Conservation (phyloP, 1,140 invertebrate species). For the Drosophila littoralis region DNA sequence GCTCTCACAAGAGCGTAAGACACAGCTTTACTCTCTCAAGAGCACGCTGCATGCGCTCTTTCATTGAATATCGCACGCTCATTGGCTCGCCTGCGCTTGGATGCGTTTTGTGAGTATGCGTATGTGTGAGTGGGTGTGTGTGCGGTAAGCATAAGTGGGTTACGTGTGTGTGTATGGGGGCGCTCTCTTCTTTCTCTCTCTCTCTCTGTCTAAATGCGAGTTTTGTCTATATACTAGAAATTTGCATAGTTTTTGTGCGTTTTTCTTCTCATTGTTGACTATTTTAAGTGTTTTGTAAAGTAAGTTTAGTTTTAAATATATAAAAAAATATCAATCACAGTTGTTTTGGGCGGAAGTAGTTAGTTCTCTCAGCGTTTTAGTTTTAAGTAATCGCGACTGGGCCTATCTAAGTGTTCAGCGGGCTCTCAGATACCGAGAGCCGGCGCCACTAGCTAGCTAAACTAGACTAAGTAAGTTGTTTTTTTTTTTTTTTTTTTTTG, state of each 20-base stretch:
- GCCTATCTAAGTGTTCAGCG: constrained; percentile 59
- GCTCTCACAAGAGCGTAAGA: not conserved
- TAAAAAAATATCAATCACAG: constrained; percentile 84
- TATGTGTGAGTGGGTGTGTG: constrained; percentile 17
- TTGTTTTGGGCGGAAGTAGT: constrained; percentile 84
- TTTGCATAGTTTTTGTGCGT: constrained; percentile 66
- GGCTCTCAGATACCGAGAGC: constrained; percentile 34
- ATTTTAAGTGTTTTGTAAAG: constrained; percentile 56
- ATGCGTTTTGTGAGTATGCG: constrained; percentile 40
- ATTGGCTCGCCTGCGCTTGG: constrained; percentile 1
- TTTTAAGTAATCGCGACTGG: constrained; percentile 71
- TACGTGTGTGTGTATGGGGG: constrained; percentile 20
- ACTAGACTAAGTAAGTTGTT: constrained; percentile 32
- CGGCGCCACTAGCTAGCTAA: constrained; percentile 24
- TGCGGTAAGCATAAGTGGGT: constrained; percentile 1
- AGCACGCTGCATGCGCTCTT: not conserved
- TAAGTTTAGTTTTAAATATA: constrained; percentile 62
- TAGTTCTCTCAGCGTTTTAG: constrained; percentile 45
- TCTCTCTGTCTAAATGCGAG: constrained; percentile 21
- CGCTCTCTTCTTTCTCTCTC: constrained; percentile 31
- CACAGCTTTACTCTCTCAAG: not conserved
- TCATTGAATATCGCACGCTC: not conserved
- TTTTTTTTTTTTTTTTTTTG: constrained; percentile 44
- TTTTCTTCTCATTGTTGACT: constrained; percentile 52
- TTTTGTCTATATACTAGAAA: constrained; percentile 58